Evolutionary conservation across 1,140 invertebrate genomes (phyloP), one percentile per base, ranked within the genome.

Genomic region (Scaptodrosophila lebanonensis): DNA sequence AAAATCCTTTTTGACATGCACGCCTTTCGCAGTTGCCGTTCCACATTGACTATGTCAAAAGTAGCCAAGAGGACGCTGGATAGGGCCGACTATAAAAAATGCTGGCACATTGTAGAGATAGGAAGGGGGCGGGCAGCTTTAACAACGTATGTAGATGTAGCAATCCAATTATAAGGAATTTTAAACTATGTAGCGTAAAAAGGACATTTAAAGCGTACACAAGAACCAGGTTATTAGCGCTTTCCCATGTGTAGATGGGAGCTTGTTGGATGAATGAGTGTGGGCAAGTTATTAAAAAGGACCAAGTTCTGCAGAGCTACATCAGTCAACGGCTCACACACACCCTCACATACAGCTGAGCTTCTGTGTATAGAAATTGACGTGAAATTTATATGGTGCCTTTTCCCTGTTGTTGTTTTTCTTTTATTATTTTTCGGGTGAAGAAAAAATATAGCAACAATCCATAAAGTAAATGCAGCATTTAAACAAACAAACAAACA

Each of bases 371-470:
- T 73, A 72, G 76, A 77, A 77, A 77, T 77, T 77, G 72, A 77
- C 72, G 73, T 77, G 63, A 72, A 77, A 77, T 77, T 77, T 82
- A 79, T 79, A 66, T 64, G 73, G 44, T 77, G n/a, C n/a, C n/a
- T n/a, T n/a, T n/a, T n/a, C n/a, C n/a, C n/a, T n/a, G n/a, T n/a
- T n/a, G n/a, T n/a, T n/a, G n/a, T n/a, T n/a, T n/a, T n/a, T n/a
- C n/a, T n/a, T n/a, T n/a, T n/a, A n/a, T 48, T 61, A 66, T 38
- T 65, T 73, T 79, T 79, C 47, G 68, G 68, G 75, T 59, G 73
- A 82, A 79, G 73, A 82, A 79, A 77, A 79, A 79, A 79, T 79
- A 79, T 79, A 79, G 75, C 73, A 79, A 79, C 73, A 79, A 79
- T 79, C 73, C 73, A 79, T 79, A 79, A 79, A 79, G 73, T 79